Conservation (phyloP, 2,113 vertebrate genomes). For the Phylloscopus trochilus region DNA sequence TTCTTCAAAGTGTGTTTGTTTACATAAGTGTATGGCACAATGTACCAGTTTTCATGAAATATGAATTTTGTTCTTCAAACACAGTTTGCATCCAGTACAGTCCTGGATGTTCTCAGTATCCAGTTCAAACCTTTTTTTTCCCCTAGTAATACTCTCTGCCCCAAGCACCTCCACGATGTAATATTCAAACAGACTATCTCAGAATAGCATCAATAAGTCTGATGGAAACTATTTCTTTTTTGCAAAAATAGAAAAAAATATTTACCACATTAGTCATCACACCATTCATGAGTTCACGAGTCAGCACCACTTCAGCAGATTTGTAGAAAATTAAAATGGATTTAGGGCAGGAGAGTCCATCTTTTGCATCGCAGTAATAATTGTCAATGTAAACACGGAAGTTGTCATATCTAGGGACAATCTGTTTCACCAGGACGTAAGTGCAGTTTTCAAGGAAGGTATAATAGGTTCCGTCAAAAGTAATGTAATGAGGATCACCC, state of each 20-base stretch:
- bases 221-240: background rate
- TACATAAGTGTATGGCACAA: background rate
- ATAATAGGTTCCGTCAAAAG: slow-evolving; percentile 87
- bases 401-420: slow-evolving; percentile 70
- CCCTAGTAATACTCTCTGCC: background rate
- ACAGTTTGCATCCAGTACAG: background rate
- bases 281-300: slow-evolving; percentile 41
- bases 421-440: slow-evolving; percentile 86
- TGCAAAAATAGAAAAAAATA: background rate
- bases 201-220: background rate
- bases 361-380: slow-evolving; percentile 69
- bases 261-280: slow-evolving; percentile 78
- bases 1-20: background rate
- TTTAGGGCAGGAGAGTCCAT: slow-evolving; percentile 76
- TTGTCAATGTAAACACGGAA: slow-evolving; percentile 80
- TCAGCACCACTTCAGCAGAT: slow-evolving; percentile 71
- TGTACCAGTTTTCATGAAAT: background rate
- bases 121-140: background rate
- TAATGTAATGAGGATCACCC: slow-evolving; percentile 82
- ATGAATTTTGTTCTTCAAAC: background rate
- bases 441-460: slow-evolving; percentile 84
- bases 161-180: background rate
- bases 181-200: background rate
- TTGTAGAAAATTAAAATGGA: slow-evolving; percentile 77
- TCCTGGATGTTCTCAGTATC: background rate